Evolutionary conservation across 2,113 vertebrate species (phyloP), one percentile per base, ranked within the genome.

Genomic region (Spermophilus dauricus): DNA sequence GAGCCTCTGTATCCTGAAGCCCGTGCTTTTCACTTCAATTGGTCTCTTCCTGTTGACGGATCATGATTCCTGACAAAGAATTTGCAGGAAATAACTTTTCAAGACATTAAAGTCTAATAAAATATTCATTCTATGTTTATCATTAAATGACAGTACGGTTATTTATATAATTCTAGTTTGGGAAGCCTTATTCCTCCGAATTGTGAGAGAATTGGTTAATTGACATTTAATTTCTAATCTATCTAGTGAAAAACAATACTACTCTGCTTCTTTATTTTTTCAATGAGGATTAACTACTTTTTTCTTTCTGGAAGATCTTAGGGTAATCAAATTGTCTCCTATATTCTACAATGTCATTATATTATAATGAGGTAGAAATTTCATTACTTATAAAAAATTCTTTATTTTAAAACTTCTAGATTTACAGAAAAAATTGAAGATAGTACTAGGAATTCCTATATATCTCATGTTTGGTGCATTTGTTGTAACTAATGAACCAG

Each of bases 31-130:
- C 58, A 58, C 28, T 53, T 77, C 24, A 30, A 13, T 85, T 70
- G 1, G 20, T 78, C 82, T 96, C 73, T 63, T 76, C 32, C 53
- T 89, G 83, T 51, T 70, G 67, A 20, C 11, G 48, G 18, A 81
- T 92, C 39, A 67, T 37, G 51, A 86, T 77, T 96, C 45, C 20
- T 67, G 91, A 95, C 70, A 92, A 81, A 87, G 18, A 67, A 96
- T 89, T 95, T 72, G 70, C 8, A 88, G 89, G 53, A 5, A 92
- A 87, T 48, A 92, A 37, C 14, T 87, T 96, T 94, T 63, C n/a
- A 75, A 70, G 93, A 83, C 51, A 32, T 80, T 26, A 3, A 37
- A 92, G 84, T 94, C 80, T 80, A 78, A 84, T 77, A 84, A 94
- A 94, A 84, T 92, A 90, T 10, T 65, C n/a, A 56, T 69, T 90